Conservation (phyloP, 2,888 invertebrate species). For the Dione vanillae region DNA sequence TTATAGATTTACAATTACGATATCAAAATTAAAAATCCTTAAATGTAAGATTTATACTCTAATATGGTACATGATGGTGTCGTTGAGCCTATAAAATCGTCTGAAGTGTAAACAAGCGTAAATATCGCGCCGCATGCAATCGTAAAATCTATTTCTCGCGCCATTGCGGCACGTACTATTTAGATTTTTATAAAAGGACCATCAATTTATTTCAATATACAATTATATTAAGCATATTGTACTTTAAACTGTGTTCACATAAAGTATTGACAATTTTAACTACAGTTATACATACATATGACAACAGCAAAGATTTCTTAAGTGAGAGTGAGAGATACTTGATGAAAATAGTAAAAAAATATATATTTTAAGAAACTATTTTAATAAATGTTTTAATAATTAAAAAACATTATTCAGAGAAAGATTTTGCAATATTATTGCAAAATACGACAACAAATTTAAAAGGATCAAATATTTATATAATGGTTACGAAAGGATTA, state of each 20-base stretch:
- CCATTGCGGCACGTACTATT: constrained; percentile 68
- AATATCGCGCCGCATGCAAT: constrained; percentile 79
- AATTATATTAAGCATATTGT: not conserved
- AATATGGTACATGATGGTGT: constrained; percentile 72
- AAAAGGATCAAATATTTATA: too few relatives aligned
- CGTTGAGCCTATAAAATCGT: constrained; percentile 82
- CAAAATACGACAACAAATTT: too few relatives aligned
- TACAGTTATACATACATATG: too few relatives aligned
- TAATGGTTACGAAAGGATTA: not conserved
- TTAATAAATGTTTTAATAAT: too few relatives aligned
- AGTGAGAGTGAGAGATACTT: too few relatives aligned
- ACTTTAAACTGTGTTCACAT: not conserved
- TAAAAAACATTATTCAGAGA: too few relatives aligned
- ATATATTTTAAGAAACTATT: too few relatives aligned
- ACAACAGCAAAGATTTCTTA: too few relatives aligned
- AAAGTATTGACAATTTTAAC: not conserved
- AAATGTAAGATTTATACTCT: constrained; percentile 51
- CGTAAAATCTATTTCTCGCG: constrained; percentile 82
- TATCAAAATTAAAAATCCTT: constrained; percentile 13
- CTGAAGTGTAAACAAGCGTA: constrained; percentile 81
- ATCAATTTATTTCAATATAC: constrained; percentile 37
- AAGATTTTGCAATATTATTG: too few relatives aligned
- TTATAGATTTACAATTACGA: not conserved
- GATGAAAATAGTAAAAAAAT: too few relatives aligned
- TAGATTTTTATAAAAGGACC: constrained; percentile 58